phyloP scores from a whole-genome alignment of 2,113 vertebrate genomes.

The Oryzias celebensis region DNA sequence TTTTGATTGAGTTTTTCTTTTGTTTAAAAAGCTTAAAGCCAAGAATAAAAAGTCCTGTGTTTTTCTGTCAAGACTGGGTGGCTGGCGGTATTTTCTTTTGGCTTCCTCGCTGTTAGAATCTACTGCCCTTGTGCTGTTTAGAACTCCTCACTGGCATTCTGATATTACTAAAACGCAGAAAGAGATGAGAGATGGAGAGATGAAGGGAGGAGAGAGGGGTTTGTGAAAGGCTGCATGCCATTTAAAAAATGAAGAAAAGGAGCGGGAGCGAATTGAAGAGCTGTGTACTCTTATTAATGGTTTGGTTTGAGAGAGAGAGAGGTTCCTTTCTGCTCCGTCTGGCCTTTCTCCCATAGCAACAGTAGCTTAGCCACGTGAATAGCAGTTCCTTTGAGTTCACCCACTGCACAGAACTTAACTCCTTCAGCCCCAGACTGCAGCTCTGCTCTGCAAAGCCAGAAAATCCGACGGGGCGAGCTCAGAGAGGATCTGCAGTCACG shows the following conservation, averaged over 20 bases:
- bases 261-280: conserved; percentile 17
- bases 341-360: conserved; percentile 81
- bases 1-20: too few relatives aligned
- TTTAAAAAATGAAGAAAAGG: conserved; percentile 51
- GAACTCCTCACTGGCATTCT: conserved; percentile 49
- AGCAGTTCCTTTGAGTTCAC: conserved; percentile 73
- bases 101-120: conserved; percentile 26
- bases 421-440: conserved; percentile 48
- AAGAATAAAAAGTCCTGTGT: not conserved
- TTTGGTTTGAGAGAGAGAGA: conserved; percentile 54
- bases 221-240: conserved; percentile 42
- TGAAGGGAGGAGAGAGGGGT: conserved; percentile 22
- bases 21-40: not conserved
- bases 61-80: not conserved
- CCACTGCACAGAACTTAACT: conserved; percentile 68
- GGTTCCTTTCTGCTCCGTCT: conserved; percentile 73
- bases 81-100: conserved; percentile 11
- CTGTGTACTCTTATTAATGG: conserved; percentile 57
- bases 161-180: conserved; percentile 16
- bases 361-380: conserved; percentile 75
- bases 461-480: not conserved
- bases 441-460: not conserved
- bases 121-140: conserved; percentile 42
- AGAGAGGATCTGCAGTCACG: too few relatives aligned
- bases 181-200: conserved; percentile 12